Conservation (phyloP, 2,797 vertebrate genomes). For the Rhinella marina region DNA sequence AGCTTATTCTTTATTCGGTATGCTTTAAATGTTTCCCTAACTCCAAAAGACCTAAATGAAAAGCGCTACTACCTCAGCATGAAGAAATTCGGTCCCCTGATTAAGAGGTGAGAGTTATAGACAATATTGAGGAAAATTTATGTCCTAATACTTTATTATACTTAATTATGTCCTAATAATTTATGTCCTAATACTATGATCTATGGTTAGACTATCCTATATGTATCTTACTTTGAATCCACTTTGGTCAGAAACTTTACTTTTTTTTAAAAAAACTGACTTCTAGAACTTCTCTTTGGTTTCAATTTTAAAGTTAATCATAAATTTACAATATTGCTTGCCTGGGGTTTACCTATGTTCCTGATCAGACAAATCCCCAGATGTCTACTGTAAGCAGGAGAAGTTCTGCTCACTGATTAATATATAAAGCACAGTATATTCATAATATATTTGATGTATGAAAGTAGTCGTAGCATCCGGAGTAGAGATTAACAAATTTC, state of each 20-base stretch:
- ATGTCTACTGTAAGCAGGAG: background rate
- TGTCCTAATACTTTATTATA: no score
- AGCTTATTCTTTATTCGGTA: no score
- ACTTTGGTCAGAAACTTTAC: background rate
- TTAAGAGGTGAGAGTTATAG: background rate
- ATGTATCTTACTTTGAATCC: background rate
- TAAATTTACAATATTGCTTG: background rate
- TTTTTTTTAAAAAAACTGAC: background rate
- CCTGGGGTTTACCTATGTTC: slow-evolving; percentile 1
- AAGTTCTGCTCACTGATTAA: background rate
- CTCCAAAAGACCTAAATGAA: background rate
- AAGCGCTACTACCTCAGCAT: background rate
- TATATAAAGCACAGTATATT: background rate
- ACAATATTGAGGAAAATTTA: background rate
- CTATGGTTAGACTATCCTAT: background rate
- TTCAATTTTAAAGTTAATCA: background rate
- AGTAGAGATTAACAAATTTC: background rate
- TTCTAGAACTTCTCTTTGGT: background rate
- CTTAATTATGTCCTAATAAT: no score
- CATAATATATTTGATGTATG: background rate
- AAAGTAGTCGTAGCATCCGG: background rate
- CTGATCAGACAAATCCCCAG: background rate
- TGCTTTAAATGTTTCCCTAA: background rate
- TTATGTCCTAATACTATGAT: background rate
- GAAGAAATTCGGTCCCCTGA: background rate